Evolutionary conservation across 2,888 invertebrate species (phyloP), one percentile per base, ranked within the genome.

Genomic region (Pseudanteris insignis): DNA sequence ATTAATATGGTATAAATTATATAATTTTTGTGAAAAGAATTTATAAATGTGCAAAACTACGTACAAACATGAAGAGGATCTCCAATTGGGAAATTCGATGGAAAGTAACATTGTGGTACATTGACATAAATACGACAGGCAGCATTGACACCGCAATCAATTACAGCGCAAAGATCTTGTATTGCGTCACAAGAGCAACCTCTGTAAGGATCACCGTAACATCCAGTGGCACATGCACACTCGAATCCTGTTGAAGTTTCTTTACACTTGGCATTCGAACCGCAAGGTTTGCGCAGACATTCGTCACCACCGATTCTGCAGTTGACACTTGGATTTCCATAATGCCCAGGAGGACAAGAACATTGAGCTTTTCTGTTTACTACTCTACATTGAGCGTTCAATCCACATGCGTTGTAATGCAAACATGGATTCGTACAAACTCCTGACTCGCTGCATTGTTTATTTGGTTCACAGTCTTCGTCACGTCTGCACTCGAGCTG

Each of bases 61-160:
- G 43, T 83, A 94, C 94, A 94, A 86, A 90, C 89, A 70, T 89
- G 86, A 74, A 89, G 88, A 12, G 94, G 91, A 84, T 94, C 90
- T 48, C 94, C 94, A 60, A 87, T 85, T 36, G 94, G 92, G 81
- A 86, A 90, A 73, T 88, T 87, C 25, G 78, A 76, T 9, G 86
- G 83, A 76, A 90, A 90, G 77, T 86, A 86, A 75, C 91, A 91
- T 77, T 86, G 86, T 2, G 91, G 89, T 57, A 88, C 85, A 73
- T 91, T 91, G 74, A 89, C 89, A 43, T 88, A 84, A 1, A 89
- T 87, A 68, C 84, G 84, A 75, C 92, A 92, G 67, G 86, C 81
- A 7, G 91, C 88, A 72, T 59, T 59, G 2, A 59, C 28, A 2
- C 89, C 91, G 71, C 92, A 92, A 24, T 86, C 83, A 70, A 89